Percentiles rank a stretch among this genome's conserved stretches.
Conservation (phyloP, 2,888 invertebrate genomes). For the Orthonychiurus folsomi region DNA sequence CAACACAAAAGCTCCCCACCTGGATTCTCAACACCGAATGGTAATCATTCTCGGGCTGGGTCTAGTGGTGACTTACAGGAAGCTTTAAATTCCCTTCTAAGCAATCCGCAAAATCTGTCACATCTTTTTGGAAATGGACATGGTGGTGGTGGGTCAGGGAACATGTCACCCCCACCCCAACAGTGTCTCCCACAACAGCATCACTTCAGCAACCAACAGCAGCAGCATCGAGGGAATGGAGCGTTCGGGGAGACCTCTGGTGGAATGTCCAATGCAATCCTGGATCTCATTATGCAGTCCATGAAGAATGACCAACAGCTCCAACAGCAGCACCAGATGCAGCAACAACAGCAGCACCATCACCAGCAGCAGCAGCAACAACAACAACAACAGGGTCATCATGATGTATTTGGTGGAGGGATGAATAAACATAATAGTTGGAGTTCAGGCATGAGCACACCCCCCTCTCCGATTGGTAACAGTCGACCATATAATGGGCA, state of each 20-base stretch:
- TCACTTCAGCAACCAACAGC: conserved; percentile 24
- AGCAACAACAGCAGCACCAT: conserved; percentile 13
- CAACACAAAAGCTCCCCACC: conserved; percentile 30
- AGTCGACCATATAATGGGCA: conserved; percentile 36
- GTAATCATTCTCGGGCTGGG: conserved; percentile 22
- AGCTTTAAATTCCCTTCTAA: conserved; percentile 42
- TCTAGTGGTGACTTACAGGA: conserved; percentile 42
- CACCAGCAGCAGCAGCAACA: conserved; percentile 14
- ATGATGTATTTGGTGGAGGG: conserved; percentile 17
- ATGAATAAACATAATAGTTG: conserved; percentile 31
- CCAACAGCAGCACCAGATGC: conserved; percentile 14
- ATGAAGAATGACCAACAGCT: conserved; percentile 33
- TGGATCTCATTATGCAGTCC: conserved; percentile 39
- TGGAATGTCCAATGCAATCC: conserved; percentile 35
- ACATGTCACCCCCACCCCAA: conserved; percentile 24
- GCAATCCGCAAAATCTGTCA: conserved; percentile 43
- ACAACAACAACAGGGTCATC: conserved; percentile 15
- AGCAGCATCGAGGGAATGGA: conserved; percentile 22
- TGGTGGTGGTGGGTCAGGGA: conserved; percentile 19
- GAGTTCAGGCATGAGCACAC: conserved; percentile 38
- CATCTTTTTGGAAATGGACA: conserved; percentile 42
- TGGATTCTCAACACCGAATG: conserved; percentile 34
- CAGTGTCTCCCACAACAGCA: conserved; percentile 20
- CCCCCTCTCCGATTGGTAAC: conserved; percentile 38
- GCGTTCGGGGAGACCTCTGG: conserved; percentile 12